These are phyloP conservation scores for Sebastes vulpes DNA, from an alignment of 2,797 vertebrate genomes.

Conservation along the genomic window DNA sequence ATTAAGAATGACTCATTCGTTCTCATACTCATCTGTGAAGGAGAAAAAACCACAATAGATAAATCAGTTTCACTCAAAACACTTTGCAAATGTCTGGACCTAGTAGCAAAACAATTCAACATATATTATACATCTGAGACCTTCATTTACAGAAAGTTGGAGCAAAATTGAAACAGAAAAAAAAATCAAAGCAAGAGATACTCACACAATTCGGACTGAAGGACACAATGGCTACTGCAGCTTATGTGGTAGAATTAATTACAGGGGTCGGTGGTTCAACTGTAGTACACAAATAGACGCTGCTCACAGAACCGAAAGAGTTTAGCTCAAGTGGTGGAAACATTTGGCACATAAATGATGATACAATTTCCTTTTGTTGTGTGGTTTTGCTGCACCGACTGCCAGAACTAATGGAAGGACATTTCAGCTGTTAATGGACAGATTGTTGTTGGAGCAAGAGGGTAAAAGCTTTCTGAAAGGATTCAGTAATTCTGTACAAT, in stretches of 20 bases:
- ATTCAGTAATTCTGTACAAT: background rate
- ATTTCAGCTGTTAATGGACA: slow-evolving; percentile 5
- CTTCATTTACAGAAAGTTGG: background rate
- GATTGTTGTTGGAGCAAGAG: background rate
- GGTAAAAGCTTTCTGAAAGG: background rate
- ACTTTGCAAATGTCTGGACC: background rate
- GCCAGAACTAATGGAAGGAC: background rate
- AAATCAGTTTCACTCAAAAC: background rate
- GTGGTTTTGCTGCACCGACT: background rate
- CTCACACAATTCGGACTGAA: background rate
- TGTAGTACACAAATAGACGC: background rate
- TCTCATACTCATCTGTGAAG: background rate
- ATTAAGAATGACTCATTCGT: background rate
- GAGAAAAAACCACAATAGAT: background rate
- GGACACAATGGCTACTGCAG: background rate
- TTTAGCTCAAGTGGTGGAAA: background rate
- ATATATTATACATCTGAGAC: background rate
- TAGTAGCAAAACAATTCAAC: background rate
- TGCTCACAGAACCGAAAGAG: background rate
- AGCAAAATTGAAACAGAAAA: background rate
- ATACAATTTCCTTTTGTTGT: background rate
- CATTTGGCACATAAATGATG: background rate
- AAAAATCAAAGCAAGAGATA: background rate
- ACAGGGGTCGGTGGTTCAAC: background rate
- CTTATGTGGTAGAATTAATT: background rate